Evolutionary conservation across 2,113 vertebrate species (phyloP), one percentile per base, ranked within the genome.

Genomic region (Harpagus bidentatus): DNA sequence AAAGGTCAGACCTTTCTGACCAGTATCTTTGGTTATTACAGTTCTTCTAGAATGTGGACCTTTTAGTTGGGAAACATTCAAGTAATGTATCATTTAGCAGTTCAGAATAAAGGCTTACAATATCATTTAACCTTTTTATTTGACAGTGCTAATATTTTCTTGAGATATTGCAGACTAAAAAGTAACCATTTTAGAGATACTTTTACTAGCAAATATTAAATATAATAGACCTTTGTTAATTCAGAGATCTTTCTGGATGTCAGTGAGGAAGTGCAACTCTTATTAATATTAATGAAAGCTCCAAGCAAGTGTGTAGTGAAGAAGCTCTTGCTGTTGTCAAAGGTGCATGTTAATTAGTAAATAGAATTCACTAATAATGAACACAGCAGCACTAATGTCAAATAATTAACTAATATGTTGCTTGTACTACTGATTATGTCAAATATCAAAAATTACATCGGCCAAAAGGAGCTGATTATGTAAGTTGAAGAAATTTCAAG

Each of bases 101-200:
- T 74, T 85, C n/a, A 87, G 84, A 82, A 82, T 72, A 84, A 73
- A 93, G n/a, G 7, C 62, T 93, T 91, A 67, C 88, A 79, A 66
- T 90, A 28, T 55, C 16, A 74, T 86, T 86, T 91, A 95, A 76
- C 66, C n/a, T 91, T 93, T 96, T 82, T 53, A 76, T 93, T 93
- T 71, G 66, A 62, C 0, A 2, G n/a, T 78, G 47, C 29, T 90
- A 89, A 47, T 89, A 52, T 83, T 94, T 94, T 66, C 70, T 69
- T 14, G 20, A 86, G 74, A 43, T 53, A 36, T 61, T 89, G 13
- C 40, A 58, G 59, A 70, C 23, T 71, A 58, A 91, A 85, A 12
- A 32, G 20, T 63, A 94, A 62, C 48, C 0, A 1, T 69, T 89
- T 82, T 11, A 80, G 84, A 88, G 29, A 11, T 45, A 10, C 6